Percentiles rank a stretch among this genome's conserved stretches.
Evolutionary conservation across 2,888 invertebrate genomes (phyloP).

Genomic region (Dryadula phaetusa): DNA sequence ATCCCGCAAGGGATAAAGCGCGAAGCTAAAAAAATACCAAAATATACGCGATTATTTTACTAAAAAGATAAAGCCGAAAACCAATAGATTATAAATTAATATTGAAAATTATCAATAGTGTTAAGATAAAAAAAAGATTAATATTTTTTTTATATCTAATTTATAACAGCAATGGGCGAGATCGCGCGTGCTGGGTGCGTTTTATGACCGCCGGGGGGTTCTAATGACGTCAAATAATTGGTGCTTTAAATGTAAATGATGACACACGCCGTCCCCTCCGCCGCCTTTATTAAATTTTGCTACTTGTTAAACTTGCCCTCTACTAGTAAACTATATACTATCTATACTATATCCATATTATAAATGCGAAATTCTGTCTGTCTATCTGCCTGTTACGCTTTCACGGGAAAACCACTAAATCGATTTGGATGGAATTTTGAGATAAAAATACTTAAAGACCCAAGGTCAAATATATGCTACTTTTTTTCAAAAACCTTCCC

Average conservation of each 20-base stretch:
- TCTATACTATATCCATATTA: background rate
- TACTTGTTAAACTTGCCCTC: slow-evolving; percentile 34
- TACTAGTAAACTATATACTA: background rate
- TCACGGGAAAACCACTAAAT: too few species aligned
- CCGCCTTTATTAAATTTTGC: slow-evolving; percentile 76
- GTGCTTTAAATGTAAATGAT: slow-evolving; percentile 84
- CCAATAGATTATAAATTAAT: background rate
- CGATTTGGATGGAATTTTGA: too few species aligned
- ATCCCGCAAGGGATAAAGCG: too few species aligned
- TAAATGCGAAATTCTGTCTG: too few species aligned
- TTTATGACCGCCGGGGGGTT: slow-evolving; percentile 79
- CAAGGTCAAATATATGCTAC: too few species aligned
- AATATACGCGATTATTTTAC: too few species aligned
- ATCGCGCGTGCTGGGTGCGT: slow-evolving; percentile 78
- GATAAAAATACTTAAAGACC: too few species aligned
- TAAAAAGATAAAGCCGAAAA: too few species aligned
- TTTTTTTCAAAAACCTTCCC: too few species aligned
- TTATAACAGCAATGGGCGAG: slow-evolving; percentile 72
- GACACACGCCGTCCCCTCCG: slow-evolving; percentile 68
- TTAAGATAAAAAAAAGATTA: slow-evolving; percentile 66
- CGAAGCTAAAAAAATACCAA: too few species aligned
- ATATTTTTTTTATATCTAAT: slow-evolving; percentile 73
- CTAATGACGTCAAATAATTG: slow-evolving; percentile 84
- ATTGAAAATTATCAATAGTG: slow-evolving; percentile 43
- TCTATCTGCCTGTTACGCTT: too few species aligned